Conservation (phyloP, 2,113 vertebrate species). For the Numida meleagris region DNA sequence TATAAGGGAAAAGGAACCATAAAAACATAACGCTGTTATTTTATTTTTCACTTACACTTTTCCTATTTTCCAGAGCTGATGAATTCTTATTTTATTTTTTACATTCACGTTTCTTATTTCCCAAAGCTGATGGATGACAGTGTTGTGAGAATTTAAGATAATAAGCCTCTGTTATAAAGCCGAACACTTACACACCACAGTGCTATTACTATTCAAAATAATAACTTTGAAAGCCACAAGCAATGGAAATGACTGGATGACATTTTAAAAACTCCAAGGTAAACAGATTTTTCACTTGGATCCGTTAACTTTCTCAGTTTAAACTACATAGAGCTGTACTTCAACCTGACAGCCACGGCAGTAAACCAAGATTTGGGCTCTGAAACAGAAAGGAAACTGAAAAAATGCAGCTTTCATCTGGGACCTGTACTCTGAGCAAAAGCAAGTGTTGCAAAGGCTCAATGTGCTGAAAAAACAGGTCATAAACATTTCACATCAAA, state of each 20-base stretch:
- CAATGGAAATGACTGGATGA: not conserved
- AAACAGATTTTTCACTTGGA: conserved; percentile 9
- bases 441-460: not conserved
- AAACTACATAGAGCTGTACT: not conserved
- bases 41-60: not conserved
- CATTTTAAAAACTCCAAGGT: conserved; percentile 21
- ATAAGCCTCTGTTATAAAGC: not conserved
- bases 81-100: too few relatives aligned
- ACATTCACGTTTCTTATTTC: not conserved
- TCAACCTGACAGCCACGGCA: not conserved
- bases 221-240: not conserved
- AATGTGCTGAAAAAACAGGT: not conserved
- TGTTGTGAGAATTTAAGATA: not conserved
- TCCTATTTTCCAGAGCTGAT: too few relatives aligned
- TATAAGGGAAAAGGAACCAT: not conserved
- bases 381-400: not conserved
- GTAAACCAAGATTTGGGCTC: not conserved
- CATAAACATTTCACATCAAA: not conserved
- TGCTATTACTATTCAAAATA: not conserved
- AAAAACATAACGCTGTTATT: too few relatives aligned
- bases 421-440: not conserved
- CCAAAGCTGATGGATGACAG: not conserved
- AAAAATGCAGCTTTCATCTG: not conserved
- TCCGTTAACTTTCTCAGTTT: not conserved
- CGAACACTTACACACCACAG: not conserved